Base-by-base conservation (phyloP, 1,140 invertebrate genomes). In the Dolichoris vasculosae region DNA sequence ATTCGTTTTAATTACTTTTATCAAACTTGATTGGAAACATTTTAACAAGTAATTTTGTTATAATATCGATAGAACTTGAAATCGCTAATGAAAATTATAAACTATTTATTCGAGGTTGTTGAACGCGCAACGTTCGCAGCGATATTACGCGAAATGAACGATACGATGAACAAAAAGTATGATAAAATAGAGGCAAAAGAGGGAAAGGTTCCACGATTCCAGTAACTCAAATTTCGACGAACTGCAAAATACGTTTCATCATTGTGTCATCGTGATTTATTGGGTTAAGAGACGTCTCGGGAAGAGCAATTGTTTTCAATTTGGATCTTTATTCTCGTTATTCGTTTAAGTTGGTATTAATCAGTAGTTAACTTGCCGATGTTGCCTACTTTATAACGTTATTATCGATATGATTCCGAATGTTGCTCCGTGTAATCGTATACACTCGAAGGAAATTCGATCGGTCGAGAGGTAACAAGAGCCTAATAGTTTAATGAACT, bases 231-330 rank as follows among this genome's bases (percentile, higher is more conserved):
- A 40, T 80, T 73, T 75, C 77, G 78, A 40, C 77, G 83, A 63
- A 64, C n/a, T 51, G 67, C 64, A 51, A 81, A 80, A 85, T 63
- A 51, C 67, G 83, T 80, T 81, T 85, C 75, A 71, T 85, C 83
- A 81, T 63, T 43, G 67, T 81, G 83, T 75, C 83, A 73, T 80
- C 64, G 32, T 85, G 51, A 85, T 73, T 85, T 73, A 85, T 73
- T 69, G 35, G 46, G 75, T 76, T 51, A 51, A 51, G 46, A 76
- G 75, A 76, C 35, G 46, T 51, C 55, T 48, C 15, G 51, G 13
- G 51, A 63, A n/a, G 63, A 69, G 59, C 79, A 81, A 67, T 81
- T 69, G 59, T 69, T 81, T 67, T 67, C 69, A 67, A 69, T 81
- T 69, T 15, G 38, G 15, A 32, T 35, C 30, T 59, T 78, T 78